Percentiles rank a stretch among this genome's conserved stretches.
phyloP scores from a whole-genome alignment of 2,797 vertebrate genomes.

The Columba guinea region DNA sequence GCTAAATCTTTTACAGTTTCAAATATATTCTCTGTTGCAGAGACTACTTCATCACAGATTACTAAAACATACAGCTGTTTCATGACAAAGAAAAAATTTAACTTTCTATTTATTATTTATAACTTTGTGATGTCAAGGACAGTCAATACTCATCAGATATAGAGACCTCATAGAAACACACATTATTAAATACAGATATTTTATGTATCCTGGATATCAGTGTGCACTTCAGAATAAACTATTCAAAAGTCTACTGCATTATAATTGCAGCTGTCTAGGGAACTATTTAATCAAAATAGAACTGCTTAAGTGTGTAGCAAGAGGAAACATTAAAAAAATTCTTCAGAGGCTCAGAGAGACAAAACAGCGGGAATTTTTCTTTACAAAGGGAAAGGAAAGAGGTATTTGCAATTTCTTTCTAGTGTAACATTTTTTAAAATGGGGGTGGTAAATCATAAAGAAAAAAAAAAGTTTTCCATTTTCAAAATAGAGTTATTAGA shows the following conservation, averaged over 20 bases:
- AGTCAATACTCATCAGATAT: constrained; percentile 58
- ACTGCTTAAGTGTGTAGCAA: constrained; percentile 59
- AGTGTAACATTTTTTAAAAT: background rate
- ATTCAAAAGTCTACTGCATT: constrained; percentile 50
- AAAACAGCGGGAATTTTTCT: constrained; percentile 27
- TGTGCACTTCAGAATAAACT: constrained; percentile 62
- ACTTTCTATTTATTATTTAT: constrained; percentile 63
- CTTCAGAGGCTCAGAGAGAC: constrained; percentile 45
- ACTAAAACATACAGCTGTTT: constrained; percentile 39
- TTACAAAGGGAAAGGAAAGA: constrained; percentile 25
- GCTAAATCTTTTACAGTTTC: constrained; percentile 27
- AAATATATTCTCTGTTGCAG: constrained; percentile 35
- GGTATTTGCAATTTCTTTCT: background rate
- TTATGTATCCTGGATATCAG: constrained; percentile 27
- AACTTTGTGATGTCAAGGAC: constrained; percentile 60
- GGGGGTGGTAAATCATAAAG: background rate
- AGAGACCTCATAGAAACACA: constrained; percentile 47
- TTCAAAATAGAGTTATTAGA: background rate
- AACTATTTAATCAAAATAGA: constrained; percentile 74
- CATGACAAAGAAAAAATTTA: constrained; percentile 61
- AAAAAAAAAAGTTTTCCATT: background rate
- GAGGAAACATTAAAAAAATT: constrained; percentile 35
- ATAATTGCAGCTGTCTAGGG: constrained; percentile 58
- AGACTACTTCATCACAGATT: constrained; percentile 35
- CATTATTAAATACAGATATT: constrained; percentile 63